Evolutionary conservation across 2,888 invertebrate species (phyloP).

Genomic region (Coenonympha arcania): DNA sequence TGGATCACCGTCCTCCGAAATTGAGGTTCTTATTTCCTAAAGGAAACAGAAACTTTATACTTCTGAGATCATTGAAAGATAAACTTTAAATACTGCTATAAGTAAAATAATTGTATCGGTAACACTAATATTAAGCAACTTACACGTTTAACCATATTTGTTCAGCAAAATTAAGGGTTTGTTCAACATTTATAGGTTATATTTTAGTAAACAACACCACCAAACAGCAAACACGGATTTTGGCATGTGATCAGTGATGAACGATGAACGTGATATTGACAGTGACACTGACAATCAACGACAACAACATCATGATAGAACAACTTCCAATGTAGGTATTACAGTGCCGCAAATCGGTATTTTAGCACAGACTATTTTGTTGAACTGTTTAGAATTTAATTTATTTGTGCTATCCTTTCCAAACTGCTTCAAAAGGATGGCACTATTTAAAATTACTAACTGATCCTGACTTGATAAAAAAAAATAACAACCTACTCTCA

Average conservation of each 20-base stretch:
- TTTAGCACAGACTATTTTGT: no score
- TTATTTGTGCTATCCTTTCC: no score
- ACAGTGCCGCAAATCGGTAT: no score
- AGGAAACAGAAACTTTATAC: conserved; percentile 24
- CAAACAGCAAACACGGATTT: not conserved
- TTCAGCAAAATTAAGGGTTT: conserved; percentile 10
- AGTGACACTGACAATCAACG: no score
- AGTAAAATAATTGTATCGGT: not conserved
- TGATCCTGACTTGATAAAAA: no score
- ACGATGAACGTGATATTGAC: no score
- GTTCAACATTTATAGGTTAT: conserved; percentile 38
- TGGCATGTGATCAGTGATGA: not conserved
- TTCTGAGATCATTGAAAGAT: not conserved
- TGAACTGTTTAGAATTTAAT: no score
- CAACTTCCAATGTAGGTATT: no score
- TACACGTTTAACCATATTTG: conserved; percentile 53
- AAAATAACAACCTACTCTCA: no score
- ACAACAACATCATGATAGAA: no score
- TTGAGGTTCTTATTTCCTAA: conserved; percentile 40
- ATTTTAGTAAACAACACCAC: conserved; percentile 49
- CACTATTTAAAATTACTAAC: no score
- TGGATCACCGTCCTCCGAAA: conserved; percentile 43
- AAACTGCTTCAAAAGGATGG: no score
- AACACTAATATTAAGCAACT: conserved; percentile 27
- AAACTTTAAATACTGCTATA: not conserved